Percentiles rank a stretch among this genome's conserved stretches.
These are phyloP conservation scores for Cnemophilus loriae DNA, from an alignment of 2,113 vertebrate species.

Conservation along the genomic window DNA sequence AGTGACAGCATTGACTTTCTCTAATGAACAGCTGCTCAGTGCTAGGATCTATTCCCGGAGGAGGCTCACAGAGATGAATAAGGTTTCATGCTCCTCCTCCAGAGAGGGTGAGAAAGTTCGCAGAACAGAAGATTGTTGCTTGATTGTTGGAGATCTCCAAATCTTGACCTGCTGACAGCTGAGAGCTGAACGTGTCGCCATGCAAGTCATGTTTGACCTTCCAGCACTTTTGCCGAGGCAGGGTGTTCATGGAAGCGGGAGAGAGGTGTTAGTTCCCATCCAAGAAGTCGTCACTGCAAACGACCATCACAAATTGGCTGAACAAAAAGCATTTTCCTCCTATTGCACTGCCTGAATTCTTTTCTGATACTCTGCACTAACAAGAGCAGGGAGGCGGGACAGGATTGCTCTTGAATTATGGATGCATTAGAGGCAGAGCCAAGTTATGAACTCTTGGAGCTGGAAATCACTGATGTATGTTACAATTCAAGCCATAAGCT, in stretches of 20 bases:
- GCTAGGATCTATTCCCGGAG: constrained; percentile 36
- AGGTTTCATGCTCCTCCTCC: constrained; percentile 60
- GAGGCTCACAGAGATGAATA: constrained; percentile 28
- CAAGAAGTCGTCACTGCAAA: constrained; percentile 4
- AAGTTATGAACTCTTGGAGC: not conserved
- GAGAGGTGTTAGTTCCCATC: constrained; percentile 2
- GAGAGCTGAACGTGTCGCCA: not conserved
- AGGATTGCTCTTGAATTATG: not conserved
- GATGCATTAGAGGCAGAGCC: not conserved
- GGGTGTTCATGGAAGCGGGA: not conserved
- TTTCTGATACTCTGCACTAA: not conserved
- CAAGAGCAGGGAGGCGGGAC: not conserved
- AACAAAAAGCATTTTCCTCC: not conserved
- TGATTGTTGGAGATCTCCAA: constrained; percentile 12
- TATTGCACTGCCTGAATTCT: not conserved
- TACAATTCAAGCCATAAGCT: not conserved
- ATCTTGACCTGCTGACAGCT: constrained; percentile 26
- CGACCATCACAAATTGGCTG: not conserved
- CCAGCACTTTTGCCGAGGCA: not conserved
- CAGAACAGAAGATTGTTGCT: constrained; percentile 20
- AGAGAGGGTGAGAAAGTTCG: constrained; percentile 60
- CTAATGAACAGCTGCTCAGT: constrained; percentile 60
- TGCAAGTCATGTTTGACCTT: constrained; percentile 24
- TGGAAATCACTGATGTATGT: not conserved
- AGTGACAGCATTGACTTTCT: constrained; percentile 60